phyloP scores from a whole-genome alignment of 2,797 vertebrate genomes.

The Enteromius unitaeniatus region DNA sequence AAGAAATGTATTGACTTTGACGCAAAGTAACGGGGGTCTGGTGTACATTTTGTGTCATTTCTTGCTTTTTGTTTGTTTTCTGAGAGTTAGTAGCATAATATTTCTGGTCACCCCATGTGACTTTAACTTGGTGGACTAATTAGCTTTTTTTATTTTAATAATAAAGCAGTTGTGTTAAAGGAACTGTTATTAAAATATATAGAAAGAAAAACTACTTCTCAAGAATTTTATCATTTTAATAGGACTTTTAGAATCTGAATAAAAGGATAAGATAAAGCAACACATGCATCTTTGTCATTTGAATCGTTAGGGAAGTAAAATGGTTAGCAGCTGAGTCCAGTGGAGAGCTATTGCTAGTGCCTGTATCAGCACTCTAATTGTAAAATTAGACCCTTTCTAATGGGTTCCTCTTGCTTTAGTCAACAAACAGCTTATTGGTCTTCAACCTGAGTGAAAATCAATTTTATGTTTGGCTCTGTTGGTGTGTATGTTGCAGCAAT shows the following conservation, averaged over 20 bases:
- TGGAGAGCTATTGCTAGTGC: background rate
- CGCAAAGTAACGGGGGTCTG: no score
- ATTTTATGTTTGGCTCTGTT: constrained; percentile 9
- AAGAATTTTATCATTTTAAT: background rate
- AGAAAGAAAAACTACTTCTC: background rate
- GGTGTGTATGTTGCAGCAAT: constrained; percentile 24
- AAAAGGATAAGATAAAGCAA: background rate
- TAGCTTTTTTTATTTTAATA: background rate
- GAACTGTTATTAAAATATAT: background rate
- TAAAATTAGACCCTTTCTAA: constrained; percentile 22
- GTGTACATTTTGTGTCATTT: background rate
- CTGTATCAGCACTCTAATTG: constrained; percentile 10
- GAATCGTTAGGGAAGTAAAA: background rate
- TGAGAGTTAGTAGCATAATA: background rate
- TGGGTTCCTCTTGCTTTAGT: constrained; percentile 38
- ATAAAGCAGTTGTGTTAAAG: background rate
- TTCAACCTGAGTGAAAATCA: constrained; percentile 28
- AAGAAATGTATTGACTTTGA: background rate
- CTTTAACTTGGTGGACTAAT: background rate
- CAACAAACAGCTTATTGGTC: background rate
- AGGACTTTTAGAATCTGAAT: background rate
- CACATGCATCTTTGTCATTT: background rate
- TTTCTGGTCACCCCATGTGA: background rate
- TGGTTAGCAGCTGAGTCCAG: background rate
- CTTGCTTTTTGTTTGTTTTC: background rate